A percentile compares a stretch with the other conserved stretches of the same genome.
Conservation (phyloP, 2,113 vertebrate species). For the Tetrax tetrax region DNA sequence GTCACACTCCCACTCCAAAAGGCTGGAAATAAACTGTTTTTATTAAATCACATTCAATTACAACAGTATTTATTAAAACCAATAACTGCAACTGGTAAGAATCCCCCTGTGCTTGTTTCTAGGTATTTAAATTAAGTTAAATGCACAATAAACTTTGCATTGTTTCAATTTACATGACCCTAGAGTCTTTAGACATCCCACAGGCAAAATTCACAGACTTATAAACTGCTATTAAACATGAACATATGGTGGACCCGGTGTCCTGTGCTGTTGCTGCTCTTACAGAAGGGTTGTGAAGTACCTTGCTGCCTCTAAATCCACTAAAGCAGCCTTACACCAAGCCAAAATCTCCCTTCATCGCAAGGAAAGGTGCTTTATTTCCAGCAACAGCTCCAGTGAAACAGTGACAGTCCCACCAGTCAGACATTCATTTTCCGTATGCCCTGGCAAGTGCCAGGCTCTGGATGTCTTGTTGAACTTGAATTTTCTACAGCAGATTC, state of each 20-base stretch:
- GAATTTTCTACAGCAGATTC: not conserved
- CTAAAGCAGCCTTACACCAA: conserved; percentile 12
- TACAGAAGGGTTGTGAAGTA: not conserved
- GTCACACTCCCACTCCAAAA: not conserved
- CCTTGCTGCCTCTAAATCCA: not conserved
- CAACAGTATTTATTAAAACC: conserved; percentile 67
- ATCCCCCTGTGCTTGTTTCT: conserved; percentile 62
- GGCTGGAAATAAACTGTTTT: conserved; percentile 29
- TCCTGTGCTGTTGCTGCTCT: conserved; percentile 7
- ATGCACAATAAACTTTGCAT: conserved; percentile 67
- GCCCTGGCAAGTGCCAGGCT: accelerated
- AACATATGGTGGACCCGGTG: conserved; percentile 49
- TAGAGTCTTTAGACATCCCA: conserved; percentile 55
- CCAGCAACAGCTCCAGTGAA: not conserved
- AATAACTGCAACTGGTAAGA: conserved; percentile 64
- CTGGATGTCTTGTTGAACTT: not conserved
- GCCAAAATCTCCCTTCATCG: not conserved
- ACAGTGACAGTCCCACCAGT: not conserved
- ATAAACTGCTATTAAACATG: conserved; percentile 65
- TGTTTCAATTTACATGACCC: conserved; percentile 71
- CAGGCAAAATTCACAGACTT: conserved; percentile 69
- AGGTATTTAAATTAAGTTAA: conserved; percentile 72
- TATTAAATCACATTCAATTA: conserved; percentile 64
- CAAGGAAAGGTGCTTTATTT: conserved; percentile 1
- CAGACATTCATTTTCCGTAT: not conserved